Evolutionary conservation across 2,113 vertebrate species (phyloP).

Genomic region (Ranitomeya variabilis): DNA sequence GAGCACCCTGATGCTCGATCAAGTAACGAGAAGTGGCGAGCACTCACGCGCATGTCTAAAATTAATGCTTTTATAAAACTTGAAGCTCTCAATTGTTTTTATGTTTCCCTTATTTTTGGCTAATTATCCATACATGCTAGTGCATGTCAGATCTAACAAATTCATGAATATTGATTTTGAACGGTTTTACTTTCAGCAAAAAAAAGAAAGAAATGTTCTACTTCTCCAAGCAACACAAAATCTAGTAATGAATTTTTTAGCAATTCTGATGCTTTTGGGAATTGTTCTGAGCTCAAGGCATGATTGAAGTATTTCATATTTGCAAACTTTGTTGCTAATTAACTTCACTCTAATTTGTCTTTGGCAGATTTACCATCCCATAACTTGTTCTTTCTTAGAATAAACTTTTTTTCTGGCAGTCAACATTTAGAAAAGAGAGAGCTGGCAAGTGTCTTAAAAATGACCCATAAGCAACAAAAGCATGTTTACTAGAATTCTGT

Average conservation of each 20-base stretch:
- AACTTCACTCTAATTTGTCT: slow-evolving; percentile 67
- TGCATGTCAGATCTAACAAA: slow-evolving; percentile 12
- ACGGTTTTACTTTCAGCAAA: slow-evolving; percentile 29
- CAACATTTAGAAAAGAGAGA: neutral
- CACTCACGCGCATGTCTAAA: no score
- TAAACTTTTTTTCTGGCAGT: neutral
- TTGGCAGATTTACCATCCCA: slow-evolving; percentile 58
- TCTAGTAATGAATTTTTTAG: slow-evolving; percentile 54
- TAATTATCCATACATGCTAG: slow-evolving; percentile 15
- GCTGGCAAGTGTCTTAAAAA: no score
- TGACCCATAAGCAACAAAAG: no score
- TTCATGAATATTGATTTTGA: slow-evolving; percentile 40
- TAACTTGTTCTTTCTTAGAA: neutral
- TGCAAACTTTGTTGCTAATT: slow-evolving; percentile 70
- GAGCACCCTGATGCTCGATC: no score
- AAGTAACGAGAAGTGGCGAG: no score
- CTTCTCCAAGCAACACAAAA: slow-evolving; percentile 38
- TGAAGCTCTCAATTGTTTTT: neutral
- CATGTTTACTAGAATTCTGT: no score
- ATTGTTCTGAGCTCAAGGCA: slow-evolving; percentile 61
- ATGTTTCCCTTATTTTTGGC: neutral
- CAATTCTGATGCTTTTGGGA: slow-evolving; percentile 59
- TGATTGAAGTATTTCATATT: slow-evolving; percentile 66
- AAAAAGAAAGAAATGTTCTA: slow-evolving; percentile 2
- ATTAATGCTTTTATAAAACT: neutral